Conservation (phyloP, 2,888 invertebrate species). For the Willowsia nigromaculata region DNA sequence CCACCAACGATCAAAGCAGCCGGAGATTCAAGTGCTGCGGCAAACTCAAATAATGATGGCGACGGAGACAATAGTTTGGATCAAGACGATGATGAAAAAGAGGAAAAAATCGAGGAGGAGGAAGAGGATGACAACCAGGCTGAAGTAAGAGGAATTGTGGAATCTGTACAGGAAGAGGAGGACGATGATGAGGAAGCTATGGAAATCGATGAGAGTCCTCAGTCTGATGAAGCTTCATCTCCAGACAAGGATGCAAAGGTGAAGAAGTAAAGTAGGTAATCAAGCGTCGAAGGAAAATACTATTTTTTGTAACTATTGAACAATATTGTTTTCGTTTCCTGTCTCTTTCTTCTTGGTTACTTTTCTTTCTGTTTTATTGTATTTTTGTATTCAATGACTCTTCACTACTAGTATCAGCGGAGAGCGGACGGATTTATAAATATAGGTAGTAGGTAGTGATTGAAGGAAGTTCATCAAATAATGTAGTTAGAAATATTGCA, state of each 20-base stretch:
- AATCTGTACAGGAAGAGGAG: neutral
- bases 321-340: too few relatives aligned
- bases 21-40: neutral
- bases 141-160: neutral
- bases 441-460: too few relatives aligned
- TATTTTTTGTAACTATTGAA: too few relatives aligned
- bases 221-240: neutral
- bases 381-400: too few relatives aligned
- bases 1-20: neutral
- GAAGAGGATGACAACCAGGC: neutral
- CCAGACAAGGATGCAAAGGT: neutral
- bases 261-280: too few relatives aligned
- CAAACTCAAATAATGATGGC: neutral
- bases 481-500: too few relatives aligned
- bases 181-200: slow-evolving; percentile 39
- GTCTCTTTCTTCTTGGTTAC: too few relatives aligned
- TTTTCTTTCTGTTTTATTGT: too few relatives aligned
- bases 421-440: too few relatives aligned
- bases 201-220: neutral
- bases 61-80: neutral
- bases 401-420: too few relatives aligned
- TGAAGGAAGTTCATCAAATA: too few relatives aligned
- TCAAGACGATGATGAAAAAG: slow-evolving; percentile 32
- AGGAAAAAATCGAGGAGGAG: neutral
- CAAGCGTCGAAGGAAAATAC: too few relatives aligned